phyloP scores from a whole-genome alignment of 2,888 invertebrate species.

The Argyra leucocephala region DNA sequence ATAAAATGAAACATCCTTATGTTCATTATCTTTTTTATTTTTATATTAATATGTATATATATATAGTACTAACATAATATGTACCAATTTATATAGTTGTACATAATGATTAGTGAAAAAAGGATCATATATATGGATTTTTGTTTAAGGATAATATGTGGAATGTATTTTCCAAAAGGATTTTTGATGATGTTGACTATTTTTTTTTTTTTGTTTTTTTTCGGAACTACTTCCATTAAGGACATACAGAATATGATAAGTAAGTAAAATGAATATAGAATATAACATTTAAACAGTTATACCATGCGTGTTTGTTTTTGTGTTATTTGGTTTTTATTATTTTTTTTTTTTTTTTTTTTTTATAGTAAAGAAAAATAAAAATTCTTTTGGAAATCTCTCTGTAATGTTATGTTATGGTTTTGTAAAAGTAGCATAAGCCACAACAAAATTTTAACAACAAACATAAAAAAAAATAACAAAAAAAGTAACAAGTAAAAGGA shows the following conservation, averaged over 20 bases:
- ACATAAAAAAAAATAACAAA: neutral
- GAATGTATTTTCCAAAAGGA: neutral
- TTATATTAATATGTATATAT: neutral
- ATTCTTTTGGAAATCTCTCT: neutral
- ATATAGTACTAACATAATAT: too few relatives aligned
- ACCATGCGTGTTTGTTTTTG: neutral
- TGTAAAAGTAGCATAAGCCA: neutral
- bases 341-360: too few relatives aligned
- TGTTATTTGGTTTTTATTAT: too few relatives aligned
- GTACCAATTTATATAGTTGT: too few relatives aligned
- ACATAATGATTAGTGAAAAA: too few relatives aligned
- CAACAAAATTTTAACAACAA: neutral
- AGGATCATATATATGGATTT: too few relatives aligned
- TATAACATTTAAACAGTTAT: neutral
- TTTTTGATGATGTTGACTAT: neutral
- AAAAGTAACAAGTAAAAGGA: neutral
- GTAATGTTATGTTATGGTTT: slow-evolving; percentile 1
- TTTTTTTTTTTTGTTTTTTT: neutral
- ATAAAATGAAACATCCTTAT: slow-evolving; percentile 1
- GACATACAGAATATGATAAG: too few relatives aligned
- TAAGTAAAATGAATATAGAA: neutral
- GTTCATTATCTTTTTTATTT: neutral
- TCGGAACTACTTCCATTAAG: neutral
- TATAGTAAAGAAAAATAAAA: neutral
- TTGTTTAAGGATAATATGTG: too few relatives aligned